These are phyloP conservation scores for Pammene fasciana DNA, from an alignment of 2,888 invertebrate species.

Conservation along the genomic window DNA sequence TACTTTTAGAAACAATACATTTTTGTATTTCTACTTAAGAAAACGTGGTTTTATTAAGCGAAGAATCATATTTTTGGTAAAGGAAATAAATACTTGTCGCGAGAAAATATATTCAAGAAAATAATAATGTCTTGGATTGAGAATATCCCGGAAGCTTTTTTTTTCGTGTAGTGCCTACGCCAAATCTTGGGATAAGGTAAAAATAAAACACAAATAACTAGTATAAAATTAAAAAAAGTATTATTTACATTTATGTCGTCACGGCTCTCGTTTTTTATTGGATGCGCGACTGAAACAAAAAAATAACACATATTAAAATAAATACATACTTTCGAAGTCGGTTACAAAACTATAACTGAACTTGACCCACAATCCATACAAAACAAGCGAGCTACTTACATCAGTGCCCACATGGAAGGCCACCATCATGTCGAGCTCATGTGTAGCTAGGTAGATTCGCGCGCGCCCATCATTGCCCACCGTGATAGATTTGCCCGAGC, in stretches of 20 bases:
- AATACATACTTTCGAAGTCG: background rate
- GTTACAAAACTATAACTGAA: too few species aligned
- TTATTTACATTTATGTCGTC: background rate
- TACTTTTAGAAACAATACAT: too few species aligned
- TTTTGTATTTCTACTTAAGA: too few species aligned
- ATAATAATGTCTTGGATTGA: too few species aligned
- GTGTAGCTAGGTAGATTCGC: slow-evolving; percentile 76
- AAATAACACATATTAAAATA: background rate
- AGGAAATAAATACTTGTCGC: too few species aligned
- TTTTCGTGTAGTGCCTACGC: too few species aligned
- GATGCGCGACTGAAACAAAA: slow-evolving; percentile 16
- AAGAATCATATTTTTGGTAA: too few species aligned
- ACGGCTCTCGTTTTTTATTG: background rate
- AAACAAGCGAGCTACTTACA: slow-evolving; percentile 50
- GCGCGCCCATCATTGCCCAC: slow-evolving; percentile 84
- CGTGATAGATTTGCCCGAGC: slow-evolving; percentile 85
- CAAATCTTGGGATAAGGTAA: background rate
- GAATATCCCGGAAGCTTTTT: too few species aligned
- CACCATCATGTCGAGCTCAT: slow-evolving; percentile 85
- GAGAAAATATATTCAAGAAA: too few species aligned
- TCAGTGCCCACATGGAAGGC: slow-evolving; percentile 84
- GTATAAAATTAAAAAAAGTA: background rate
- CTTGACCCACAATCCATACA: too few species aligned
- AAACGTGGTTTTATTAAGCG: too few species aligned
- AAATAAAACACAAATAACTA: background rate